Conservation (phyloP, 1,140 invertebrate species). For the Drosophila novamexicana region DNA sequence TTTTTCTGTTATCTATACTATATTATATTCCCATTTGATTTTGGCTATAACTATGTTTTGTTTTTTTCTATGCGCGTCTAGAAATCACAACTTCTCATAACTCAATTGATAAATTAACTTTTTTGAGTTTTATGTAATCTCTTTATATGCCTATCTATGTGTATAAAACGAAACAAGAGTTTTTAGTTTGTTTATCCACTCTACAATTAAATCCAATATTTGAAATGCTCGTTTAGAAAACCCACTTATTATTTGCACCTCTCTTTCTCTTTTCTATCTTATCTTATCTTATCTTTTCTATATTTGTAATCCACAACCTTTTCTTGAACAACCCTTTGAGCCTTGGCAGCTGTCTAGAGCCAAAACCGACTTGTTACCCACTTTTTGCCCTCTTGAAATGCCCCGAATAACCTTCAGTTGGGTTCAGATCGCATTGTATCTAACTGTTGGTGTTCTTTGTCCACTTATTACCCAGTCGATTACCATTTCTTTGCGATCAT, state of each 20-base stretch:
- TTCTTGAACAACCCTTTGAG: constrained; percentile 16
- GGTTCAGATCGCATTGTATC: constrained; percentile 22
- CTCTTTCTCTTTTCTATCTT: constrained; percentile 10
- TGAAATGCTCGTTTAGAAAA: constrained; percentile 39
- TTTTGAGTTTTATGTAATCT: constrained; percentile 34
- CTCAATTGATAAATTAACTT: constrained; percentile 18
- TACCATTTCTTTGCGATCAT: constrained; percentile 43
- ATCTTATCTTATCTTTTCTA: constrained; percentile 19
- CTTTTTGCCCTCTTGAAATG: constrained; percentile 29
- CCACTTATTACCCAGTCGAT: constrained; percentile 36
- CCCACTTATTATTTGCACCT: constrained; percentile 51
- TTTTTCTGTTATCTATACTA: constrained; percentile 13
- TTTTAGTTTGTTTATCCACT: constrained; percentile 34
- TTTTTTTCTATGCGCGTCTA: constrained; percentile 34
- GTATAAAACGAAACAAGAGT: constrained; percentile 26
- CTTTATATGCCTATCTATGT: constrained; percentile 37
- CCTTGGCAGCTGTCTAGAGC: constrained; percentile 39
- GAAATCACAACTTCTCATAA: constrained; percentile 15
- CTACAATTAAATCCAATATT: constrained; percentile 25
- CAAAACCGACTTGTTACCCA: constrained; percentile 48
- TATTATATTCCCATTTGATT: constrained; percentile 12
- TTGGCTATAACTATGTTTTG: constrained; percentile 18
- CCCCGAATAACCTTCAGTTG: constrained; percentile 11
- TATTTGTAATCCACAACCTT: constrained; percentile 26
- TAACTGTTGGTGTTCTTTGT: constrained; percentile 25